Percentiles rank a stretch among this genome's conserved stretches.
phyloP scores from a whole-genome alignment of 2,113 vertebrate genomes.

The Rhinoptilus africanus region DNA sequence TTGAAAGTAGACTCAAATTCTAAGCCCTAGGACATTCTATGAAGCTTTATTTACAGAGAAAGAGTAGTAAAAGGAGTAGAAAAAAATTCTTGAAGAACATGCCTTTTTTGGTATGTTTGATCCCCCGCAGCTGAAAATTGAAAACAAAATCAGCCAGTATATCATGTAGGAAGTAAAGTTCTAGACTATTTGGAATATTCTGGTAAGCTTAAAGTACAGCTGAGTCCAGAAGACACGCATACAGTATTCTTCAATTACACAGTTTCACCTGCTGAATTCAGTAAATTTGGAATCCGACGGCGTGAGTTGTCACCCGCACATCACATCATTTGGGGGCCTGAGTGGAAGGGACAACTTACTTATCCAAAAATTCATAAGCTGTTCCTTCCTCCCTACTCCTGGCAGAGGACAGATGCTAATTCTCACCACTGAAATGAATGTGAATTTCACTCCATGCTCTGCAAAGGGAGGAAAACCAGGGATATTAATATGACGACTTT shows the following conservation, averaged over 20 bases:
- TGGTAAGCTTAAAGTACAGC: neutral
- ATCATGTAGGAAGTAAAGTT: neutral
- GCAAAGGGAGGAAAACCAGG: neutral
- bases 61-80: neutral
- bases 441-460: neutral
- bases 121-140: neutral
- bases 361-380: neutral
- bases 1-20: neutral
- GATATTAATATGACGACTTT: neutral
- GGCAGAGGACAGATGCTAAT: neutral
- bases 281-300: neutral
- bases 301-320: neutral
- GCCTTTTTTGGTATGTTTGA: neutral
- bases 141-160: neutral
- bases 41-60: neutral
- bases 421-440: neutral
- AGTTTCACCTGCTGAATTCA: neutral
- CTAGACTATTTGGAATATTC: neutral
- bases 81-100: neutral
- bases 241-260: neutral
- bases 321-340: neutral
- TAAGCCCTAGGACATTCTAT: neutral
- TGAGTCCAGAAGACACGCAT: neutral
- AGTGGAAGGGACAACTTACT: neutral
- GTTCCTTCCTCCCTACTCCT: neutral